Percentiles rank a stretch among this genome's conserved stretches.
phyloP scores from a whole-genome alignment of 2,888 invertebrate genomes.

The Phortica okadai region DNA sequence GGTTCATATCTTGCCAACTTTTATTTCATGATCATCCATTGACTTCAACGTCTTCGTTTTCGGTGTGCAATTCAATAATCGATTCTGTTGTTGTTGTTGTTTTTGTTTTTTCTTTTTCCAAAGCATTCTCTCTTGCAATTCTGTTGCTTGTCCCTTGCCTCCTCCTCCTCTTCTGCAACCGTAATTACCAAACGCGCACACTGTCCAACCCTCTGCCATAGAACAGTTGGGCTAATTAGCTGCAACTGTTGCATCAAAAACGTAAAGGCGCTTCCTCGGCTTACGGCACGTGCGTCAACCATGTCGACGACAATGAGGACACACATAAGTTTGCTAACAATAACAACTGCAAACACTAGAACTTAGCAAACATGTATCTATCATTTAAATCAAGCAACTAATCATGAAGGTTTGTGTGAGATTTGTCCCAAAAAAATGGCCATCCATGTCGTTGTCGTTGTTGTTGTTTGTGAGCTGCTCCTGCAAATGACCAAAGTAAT shows the following conservation, averaged over 20 bases:
- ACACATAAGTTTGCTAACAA: too few species aligned
- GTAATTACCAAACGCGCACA: slow-evolving; percentile 20
- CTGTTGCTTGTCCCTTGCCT: not conserved
- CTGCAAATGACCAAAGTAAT: slow-evolving; percentile 48
- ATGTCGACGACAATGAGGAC: slow-evolving; percentile 38
- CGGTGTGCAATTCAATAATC: slow-evolving; percentile 62
- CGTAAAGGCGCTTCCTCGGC: not conserved
- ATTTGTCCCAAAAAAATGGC: too few species aligned
- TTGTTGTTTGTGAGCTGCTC: slow-evolving; percentile 44
- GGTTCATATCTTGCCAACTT: not conserved
- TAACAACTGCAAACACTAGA: too few species aligned
- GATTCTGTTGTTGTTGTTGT: slow-evolving; percentile 55
- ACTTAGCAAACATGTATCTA: too few species aligned
- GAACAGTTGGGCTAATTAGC: slow-evolving; percentile 67
- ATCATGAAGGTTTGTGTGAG: too few species aligned
- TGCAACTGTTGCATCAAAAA: slow-evolving; percentile 60
- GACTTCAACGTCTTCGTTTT: slow-evolving; percentile 7
- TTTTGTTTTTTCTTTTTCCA: not conserved
- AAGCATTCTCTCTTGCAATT: slow-evolving; percentile 20
- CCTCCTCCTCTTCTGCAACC: not conserved
- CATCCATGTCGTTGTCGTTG: too few species aligned
- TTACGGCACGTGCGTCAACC: not conserved
- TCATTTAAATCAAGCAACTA: too few species aligned
- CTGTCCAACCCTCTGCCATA: slow-evolving; percentile 7
- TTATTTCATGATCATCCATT: slow-evolving; percentile 38